Evolutionary conservation across 2,888 invertebrate genomes (phyloP), one percentile per base, ranked within the genome.

Genomic region (Xiphydria camelus): DNA sequence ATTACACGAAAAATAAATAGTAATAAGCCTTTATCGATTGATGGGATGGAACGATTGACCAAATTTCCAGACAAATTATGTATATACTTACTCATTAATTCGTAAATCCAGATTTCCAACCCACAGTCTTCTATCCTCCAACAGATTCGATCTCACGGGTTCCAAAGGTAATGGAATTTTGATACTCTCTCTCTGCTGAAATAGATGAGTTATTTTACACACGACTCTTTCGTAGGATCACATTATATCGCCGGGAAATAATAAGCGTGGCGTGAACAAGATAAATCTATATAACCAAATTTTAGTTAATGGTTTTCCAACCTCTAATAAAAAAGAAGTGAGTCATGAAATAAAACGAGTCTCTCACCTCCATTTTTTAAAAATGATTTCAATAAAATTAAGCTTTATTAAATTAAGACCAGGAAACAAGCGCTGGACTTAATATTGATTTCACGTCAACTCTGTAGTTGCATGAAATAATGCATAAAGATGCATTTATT

Each of bases 81-180:
- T 55, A 62, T 63, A 70, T 76, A 84, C 94, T 91, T 91, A 95
- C 94, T 96, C 95, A 82, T 91, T 92, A 76, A 95, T 83, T 75
- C 92, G 81, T 5, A 87, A 80, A 76, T 95, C 94, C 52, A 95
- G 79, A 77, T 95, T 95, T 40, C 95, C 95, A 54, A 96, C 88
- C 94, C 95, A 95, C 34, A 95, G 76, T 65, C 91, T 81, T 62
- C 85, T 83, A 45, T 89, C 86, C 51, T 85, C 85, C 2, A 80
- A 70, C 47, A 81, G 79, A 46, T 64, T 77, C 15, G 77, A 77
- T 53, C 79, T 80, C 45, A 82, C 75, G 4, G 83, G 82, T 62
- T 83, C 83, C 61, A 83, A 68, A 52, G 80, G 77, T 47, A 83
- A 70, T 42, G 83, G 83, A 41, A 79, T 63, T 78, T 81, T 55